Percentiles rank a stretch among this genome's conserved stretches.
Conservation (phyloP, 2,797 vertebrate species). For the Mus caroli region DNA sequence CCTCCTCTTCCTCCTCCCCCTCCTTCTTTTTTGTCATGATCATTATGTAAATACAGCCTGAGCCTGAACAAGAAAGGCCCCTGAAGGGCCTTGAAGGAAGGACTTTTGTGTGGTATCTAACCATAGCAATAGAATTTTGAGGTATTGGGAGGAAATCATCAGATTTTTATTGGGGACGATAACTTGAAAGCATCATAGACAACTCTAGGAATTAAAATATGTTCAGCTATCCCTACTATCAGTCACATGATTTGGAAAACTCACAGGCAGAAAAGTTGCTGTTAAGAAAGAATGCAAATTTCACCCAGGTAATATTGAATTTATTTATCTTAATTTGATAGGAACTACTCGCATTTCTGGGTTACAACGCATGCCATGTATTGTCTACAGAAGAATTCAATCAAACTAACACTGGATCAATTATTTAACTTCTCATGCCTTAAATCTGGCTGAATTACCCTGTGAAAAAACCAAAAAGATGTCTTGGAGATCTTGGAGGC, state of each 20-base stretch:
- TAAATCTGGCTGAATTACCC: conserved; percentile 41
- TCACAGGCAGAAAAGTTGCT: conserved; percentile 51
- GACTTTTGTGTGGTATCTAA: not conserved
- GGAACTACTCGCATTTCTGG: not conserved
- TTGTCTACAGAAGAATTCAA: not conserved
- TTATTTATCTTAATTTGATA: not conserved
- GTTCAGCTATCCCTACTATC: not conserved
- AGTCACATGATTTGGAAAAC: conserved; percentile 41
- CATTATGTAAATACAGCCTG: not conserved
- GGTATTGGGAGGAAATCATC: not conserved
- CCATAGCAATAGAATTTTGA: conserved; percentile 28
- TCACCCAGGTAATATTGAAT: conserved; percentile 43
- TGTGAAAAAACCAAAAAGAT: conserved; percentile 41
- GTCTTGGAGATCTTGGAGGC: conserved; percentile 41
- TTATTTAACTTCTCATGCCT: conserved; percentile 36
- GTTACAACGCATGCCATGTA: not conserved
- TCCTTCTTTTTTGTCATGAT: not conserved
- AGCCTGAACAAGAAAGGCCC: not conserved
- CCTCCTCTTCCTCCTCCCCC: too few relatives aligned
- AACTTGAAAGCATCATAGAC: conserved; percentile 2
- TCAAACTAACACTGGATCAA: not conserved
- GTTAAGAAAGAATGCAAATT: conserved; percentile 15
- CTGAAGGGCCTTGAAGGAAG: not conserved
- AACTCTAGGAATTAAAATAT: conserved; percentile 8
- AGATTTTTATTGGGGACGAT: not conserved